These are phyloP conservation scores for Dolomedes plantarius DNA, from an alignment of 2,888 invertebrate genomes.

Conservation along the genomic window DNA sequence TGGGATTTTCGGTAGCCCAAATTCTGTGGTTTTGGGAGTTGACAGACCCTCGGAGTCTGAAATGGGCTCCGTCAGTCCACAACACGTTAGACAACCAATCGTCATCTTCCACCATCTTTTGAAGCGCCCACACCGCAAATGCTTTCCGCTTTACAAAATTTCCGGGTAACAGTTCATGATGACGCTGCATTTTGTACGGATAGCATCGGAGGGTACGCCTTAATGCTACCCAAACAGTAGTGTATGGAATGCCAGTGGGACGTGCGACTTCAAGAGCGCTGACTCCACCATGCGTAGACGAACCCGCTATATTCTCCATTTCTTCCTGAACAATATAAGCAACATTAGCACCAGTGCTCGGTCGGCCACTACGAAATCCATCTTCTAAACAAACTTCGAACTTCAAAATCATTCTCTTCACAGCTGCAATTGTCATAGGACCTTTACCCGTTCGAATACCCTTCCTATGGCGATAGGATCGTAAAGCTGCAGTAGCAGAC, in stretches of 20 bases:
- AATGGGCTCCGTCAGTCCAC: not conserved
- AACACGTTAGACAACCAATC: constrained; percentile 11
- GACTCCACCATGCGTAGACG: not conserved
- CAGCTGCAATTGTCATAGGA: not conserved
- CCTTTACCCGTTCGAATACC: not conserved
- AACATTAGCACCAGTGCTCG: not conserved
- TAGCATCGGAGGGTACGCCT: constrained; percentile 10
- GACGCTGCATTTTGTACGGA: constrained; percentile 4
- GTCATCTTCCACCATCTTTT: constrained; percentile 4
- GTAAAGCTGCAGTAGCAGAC: not conserved
- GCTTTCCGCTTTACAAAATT: not conserved
- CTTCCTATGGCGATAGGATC: not conserved
- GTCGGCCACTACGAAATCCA: not conserved
- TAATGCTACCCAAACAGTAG: not conserved
- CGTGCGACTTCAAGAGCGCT: not conserved
- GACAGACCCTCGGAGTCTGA: not conserved
- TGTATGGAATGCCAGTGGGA: not conserved
- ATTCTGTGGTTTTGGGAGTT: not conserved
- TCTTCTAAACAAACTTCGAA: not conserved
- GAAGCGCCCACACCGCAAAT: constrained; percentile 13
- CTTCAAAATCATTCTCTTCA: not conserved
- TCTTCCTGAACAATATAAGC: not conserved
- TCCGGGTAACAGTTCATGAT: not conserved
- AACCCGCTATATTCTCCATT: not conserved
- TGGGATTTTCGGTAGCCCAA: not conserved